Percentiles rank a stretch among this genome's conserved stretches.
Conservation (phyloP, 2,888 invertebrate species). For the Lissonota sp. region DNA sequence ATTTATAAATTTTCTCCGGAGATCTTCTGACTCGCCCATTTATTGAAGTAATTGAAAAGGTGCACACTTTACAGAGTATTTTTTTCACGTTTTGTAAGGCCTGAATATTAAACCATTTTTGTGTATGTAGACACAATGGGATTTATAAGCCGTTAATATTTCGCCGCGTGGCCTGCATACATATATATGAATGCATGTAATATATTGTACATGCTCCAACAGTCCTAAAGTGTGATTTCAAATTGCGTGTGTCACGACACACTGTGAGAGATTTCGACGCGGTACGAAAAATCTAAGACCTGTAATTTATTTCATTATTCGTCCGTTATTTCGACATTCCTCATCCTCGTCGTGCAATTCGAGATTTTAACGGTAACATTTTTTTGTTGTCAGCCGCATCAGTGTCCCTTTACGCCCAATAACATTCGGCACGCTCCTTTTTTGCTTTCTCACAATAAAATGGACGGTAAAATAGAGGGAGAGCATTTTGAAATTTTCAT, state of each 20-base stretch:
- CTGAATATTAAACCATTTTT: background rate
- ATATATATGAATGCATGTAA: conserved; percentile 55
- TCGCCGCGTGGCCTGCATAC: conserved; percentile 53
- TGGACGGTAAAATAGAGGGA: too few species aligned
- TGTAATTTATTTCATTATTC: conserved; percentile 41
- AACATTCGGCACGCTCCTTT: too few species aligned
- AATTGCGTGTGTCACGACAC: conserved; percentile 16
- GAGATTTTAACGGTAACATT: conserved; percentile 46
- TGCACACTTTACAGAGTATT: conserved; percentile 34
- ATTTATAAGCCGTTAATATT: conserved; percentile 21
- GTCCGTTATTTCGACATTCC: background rate
- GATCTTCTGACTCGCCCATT: conserved; percentile 44
- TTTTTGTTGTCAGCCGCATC: background rate
- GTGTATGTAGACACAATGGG: conserved; percentile 17
- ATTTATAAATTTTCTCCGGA: conserved; percentile 21
- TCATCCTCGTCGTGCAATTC: background rate
- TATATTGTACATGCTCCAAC: conserved; percentile 10
- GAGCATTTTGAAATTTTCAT: too few species aligned
- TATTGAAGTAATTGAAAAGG: conserved; percentile 41
- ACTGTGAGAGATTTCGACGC: conserved; percentile 31
- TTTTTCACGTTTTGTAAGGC: conserved; percentile 26
- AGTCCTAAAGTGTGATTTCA: conserved; percentile 35
- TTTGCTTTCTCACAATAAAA: too few species aligned
- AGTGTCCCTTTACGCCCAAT: conserved; percentile 27
- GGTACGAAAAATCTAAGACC: conserved; percentile 27